Evolutionary conservation across 2,797 vertebrate species (phyloP).

Genomic region (Sciurus vulgaris): DNA sequence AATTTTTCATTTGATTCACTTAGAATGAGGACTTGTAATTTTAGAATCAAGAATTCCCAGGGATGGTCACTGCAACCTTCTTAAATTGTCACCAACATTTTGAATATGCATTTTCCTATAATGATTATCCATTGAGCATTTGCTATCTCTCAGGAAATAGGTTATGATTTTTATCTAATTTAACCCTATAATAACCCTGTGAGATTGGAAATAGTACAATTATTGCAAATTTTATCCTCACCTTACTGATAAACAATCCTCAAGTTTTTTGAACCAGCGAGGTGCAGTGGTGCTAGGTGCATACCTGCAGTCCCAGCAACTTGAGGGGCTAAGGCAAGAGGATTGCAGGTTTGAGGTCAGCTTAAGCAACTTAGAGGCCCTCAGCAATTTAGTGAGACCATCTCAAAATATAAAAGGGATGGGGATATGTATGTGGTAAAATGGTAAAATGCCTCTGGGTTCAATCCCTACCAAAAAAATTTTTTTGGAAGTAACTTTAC

Average conservation of each 20-base stretch:
- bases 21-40: background rate
- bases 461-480: too few relatives aligned
- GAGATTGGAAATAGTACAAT: background rate
- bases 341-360: too few relatives aligned
- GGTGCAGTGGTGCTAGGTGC: too few relatives aligned
- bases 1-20: background rate
- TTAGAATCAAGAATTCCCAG: background rate
- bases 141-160: background rate
- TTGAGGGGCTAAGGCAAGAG: too few relatives aligned
- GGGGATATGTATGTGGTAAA: too few relatives aligned
- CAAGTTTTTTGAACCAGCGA: background rate
- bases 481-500: constrained; percentile 1
- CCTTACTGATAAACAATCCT: constrained; percentile 26
- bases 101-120: background rate
- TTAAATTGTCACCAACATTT: background rate
- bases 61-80: background rate
- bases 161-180: constrained; percentile 6
- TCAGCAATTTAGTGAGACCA: too few relatives aligned
- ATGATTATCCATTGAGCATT: background rate
- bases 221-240: background rate
- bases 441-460: too few relatives aligned
- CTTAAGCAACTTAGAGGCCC: too few relatives aligned
- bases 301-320: too few relatives aligned
- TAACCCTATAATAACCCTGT: background rate
- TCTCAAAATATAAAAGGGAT: too few relatives aligned